These are phyloP conservation scores for Heliconius sara DNA, from an alignment of 2,888 invertebrate genomes.

Conservation along the genomic window DNA sequence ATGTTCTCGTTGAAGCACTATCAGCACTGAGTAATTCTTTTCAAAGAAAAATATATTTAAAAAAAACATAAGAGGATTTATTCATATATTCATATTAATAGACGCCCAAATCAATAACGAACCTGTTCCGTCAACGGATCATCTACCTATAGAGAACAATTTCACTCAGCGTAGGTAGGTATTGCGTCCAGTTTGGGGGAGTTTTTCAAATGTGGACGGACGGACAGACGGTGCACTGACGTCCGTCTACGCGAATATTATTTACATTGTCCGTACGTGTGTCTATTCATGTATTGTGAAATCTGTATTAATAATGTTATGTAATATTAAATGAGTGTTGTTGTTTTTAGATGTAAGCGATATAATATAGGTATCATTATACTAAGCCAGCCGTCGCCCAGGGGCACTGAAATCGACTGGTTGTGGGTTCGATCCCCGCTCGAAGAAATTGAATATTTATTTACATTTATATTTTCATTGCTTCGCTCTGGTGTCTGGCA, in stretches of 20 bases:
- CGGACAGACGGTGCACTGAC: background rate
- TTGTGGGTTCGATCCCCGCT: too few relatives aligned
- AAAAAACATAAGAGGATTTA: background rate
- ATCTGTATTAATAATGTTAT: background rate
- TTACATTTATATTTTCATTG: too few relatives aligned
- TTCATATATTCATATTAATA: background rate
- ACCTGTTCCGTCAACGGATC: background rate
- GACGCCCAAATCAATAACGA: background rate
- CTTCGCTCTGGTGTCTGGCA: too few relatives aligned
- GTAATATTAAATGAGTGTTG: too few relatives aligned
- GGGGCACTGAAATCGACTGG: too few relatives aligned
- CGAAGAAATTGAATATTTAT: too few relatives aligned
- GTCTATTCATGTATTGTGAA: background rate
- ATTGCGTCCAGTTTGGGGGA: background rate
- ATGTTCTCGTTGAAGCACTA: too few relatives aligned
- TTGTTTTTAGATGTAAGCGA: too few relatives aligned
- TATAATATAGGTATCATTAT: too few relatives aligned
- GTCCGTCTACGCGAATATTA: background rate
- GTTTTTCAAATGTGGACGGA: background rate
- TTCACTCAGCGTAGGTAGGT: background rate
- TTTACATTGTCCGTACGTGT: background rate
- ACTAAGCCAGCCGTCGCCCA: too few relatives aligned
- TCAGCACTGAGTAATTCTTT: too few relatives aligned
- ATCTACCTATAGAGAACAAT: background rate
- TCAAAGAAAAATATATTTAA: background rate